A percentile compares a stretch with the other conserved stretches of the same genome.
phyloP scores from a whole-genome alignment of 2,888 invertebrate species.

The Lasioglossum figueresi region DNA sequence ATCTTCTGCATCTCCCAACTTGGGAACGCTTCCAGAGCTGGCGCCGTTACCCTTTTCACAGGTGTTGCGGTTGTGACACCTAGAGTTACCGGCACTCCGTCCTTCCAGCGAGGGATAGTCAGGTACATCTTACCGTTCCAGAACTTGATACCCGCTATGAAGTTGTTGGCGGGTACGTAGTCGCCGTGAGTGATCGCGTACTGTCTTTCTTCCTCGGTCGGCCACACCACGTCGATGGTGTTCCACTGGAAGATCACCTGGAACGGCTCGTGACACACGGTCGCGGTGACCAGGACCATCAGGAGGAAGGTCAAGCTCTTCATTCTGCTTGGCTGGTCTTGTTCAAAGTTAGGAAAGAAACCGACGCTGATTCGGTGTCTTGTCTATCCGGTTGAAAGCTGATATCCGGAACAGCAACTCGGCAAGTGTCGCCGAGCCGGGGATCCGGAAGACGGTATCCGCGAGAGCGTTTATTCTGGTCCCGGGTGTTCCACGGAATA shows the following conservation, averaged over 20 bases:
- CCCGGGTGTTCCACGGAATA: conserved; percentile 56
- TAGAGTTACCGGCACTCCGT: conserved; percentile 90
- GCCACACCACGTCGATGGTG: conserved; percentile 89
- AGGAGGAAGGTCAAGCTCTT: conserved; percentile 48
- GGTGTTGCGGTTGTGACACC: conserved; percentile 85
- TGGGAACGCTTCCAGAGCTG: conserved; percentile 88
- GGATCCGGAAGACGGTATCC: conserved; percentile 51
- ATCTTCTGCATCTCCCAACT: conserved; percentile 89
- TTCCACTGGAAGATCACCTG: conserved; percentile 91
- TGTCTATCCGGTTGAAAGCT: conserved; percentile 44
- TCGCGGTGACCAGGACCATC: conserved; percentile 38
- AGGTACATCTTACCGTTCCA: conserved; percentile 89
- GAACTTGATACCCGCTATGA: conserved; percentile 88
- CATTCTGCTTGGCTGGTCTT: conserved; percentile 29
- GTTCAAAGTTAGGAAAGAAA: background rate
- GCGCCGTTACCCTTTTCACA: conserved; percentile 86
- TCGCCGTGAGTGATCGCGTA: conserved; percentile 85
- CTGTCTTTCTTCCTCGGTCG: conserved; percentile 85
- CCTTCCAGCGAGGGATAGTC: conserved; percentile 89
- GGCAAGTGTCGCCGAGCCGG: conserved; percentile 32
- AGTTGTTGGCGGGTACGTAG: conserved; percentile 89
- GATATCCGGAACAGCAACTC: conserved; percentile 53
- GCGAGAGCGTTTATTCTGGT: conserved; percentile 65
- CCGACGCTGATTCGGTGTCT: background rate
- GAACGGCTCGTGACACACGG: conserved; percentile 84